Conservation (phyloP, 23 tunicate species). For the Trididemnum nubilum region DNA sequence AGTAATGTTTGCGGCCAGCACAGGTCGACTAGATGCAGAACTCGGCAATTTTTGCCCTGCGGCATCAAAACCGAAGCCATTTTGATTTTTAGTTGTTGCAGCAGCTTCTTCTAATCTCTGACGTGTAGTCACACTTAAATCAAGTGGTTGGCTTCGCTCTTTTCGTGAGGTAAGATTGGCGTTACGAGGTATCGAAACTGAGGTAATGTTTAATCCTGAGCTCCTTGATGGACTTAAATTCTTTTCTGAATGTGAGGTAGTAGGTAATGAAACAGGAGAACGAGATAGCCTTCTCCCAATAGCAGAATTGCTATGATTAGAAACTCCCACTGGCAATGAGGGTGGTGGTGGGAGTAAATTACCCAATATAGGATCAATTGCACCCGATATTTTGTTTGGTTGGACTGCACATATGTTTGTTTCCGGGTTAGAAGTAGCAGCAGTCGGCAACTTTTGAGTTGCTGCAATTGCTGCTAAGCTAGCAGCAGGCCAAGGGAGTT, state of each 20-base stretch:
- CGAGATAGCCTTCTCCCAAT: not conserved
- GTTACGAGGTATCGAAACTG: not conserved
- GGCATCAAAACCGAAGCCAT: not conserved
- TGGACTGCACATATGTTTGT: not conserved
- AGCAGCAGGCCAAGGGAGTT: not conserved
- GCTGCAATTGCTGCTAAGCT: not conserved
- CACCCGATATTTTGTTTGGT: not conserved
- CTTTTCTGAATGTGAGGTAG: not conserved
- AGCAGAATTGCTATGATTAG: not conserved
- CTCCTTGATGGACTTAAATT: not conserved
- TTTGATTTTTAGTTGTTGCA: not conserved
- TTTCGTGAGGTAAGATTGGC: not conserved
- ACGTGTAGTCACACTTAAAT: slow-evolving; percentile 7
- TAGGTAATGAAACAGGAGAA: not conserved
- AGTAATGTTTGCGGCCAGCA: too few relatives aligned
- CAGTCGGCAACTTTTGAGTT: not conserved
- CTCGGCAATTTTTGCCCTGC: too few relatives aligned
- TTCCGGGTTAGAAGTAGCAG: not conserved
- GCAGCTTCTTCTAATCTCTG: slow-evolving; percentile 1
- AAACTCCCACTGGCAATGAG: not conserved
- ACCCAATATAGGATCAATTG: not conserved
- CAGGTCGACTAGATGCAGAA: too few relatives aligned
- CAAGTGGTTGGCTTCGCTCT: slow-evolving; percentile 28
- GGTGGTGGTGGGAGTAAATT: slow-evolving; percentile 19
- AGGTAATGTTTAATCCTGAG: not conserved